Percentiles rank a stretch among this genome's conserved stretches.
Conservation (phyloP, 1,140 invertebrate species). For the Cotesia chilonis region DNA sequence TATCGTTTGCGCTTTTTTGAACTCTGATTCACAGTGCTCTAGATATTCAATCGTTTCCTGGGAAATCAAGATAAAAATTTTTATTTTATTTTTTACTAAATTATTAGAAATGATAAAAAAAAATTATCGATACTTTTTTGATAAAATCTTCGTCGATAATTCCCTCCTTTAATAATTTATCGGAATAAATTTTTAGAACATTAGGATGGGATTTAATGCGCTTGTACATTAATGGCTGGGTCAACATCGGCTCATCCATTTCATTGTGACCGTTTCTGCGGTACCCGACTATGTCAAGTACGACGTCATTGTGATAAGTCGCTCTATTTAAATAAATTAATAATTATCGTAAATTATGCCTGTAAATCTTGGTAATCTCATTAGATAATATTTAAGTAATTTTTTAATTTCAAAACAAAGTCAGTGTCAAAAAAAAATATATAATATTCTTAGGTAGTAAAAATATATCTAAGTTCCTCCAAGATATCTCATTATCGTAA, state of each 20-base stretch:
- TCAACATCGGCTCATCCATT: slow-evolving; percentile 94
- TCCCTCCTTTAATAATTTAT: slow-evolving; percentile 78
- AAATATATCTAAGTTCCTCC: neutral
- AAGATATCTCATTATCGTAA: neutral
- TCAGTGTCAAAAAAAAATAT: too few species aligned
- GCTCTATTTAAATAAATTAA: slow-evolving; percentile 64
- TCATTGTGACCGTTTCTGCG: slow-evolving; percentile 92
- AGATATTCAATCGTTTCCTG: slow-evolving; percentile 57
- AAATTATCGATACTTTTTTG: slow-evolving; percentile 68
- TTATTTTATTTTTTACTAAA: neutral
- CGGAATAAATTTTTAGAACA: slow-evolving; percentile 76
- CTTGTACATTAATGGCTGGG: slow-evolving; percentile 94
- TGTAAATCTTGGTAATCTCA: neutral
- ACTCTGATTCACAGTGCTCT: slow-evolving; percentile 75
- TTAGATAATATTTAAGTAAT: neutral
- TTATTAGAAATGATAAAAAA: neutral
- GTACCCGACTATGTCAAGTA: slow-evolving; percentile 90
- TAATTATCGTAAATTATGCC: neutral
- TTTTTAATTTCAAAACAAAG: too few species aligned
- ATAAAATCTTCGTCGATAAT: slow-evolving; percentile 77
- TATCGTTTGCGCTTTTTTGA: slow-evolving; percentile 74
- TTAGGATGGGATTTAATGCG: slow-evolving; percentile 76
- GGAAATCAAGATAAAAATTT: neutral
- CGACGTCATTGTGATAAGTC: slow-evolving; percentile 87
- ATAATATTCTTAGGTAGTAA: neutral